Evolutionary conservation across 1,140 invertebrate species (phyloP).

Genomic region (Chelonus insularis): DNA sequence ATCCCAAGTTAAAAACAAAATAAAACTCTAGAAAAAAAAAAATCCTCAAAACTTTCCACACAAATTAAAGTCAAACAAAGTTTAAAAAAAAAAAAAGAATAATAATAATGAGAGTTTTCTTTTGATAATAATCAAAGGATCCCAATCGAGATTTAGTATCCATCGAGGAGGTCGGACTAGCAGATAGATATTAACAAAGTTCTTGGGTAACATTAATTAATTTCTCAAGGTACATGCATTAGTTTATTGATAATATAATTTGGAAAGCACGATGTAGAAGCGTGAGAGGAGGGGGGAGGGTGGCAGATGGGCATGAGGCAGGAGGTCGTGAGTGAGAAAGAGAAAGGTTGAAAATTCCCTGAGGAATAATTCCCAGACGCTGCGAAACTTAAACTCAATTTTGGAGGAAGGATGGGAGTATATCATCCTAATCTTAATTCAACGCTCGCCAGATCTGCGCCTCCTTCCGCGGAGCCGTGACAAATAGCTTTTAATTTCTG

Average conservation of each 20-base stretch:
- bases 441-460: conserved; percentile 33
- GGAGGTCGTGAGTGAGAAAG: not conserved
- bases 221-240: not conserved
- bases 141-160: too few relatives aligned
- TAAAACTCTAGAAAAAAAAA: too few relatives aligned
- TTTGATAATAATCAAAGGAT: too few relatives aligned
- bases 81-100: too few relatives aligned
- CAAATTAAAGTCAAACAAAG: too few relatives aligned
- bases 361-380: not conserved
- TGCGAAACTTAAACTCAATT: conserved; percentile 20
- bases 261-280: too few relatives aligned
- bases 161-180: too few relatives aligned
- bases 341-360: conserved; percentile 1
- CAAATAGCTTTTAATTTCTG: conserved; percentile 63
- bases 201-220: not conserved
- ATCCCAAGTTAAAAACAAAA: too few relatives aligned
- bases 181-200: not conserved
- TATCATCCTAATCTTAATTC: conserved; percentile 59
- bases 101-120: too few relatives aligned
- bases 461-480: conserved; percentile 40
- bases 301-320: too few relatives aligned
- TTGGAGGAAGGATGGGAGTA: conserved; percentile 13
- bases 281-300: too few relatives aligned
- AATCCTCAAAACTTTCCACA: too few relatives aligned
- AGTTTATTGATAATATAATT: conserved; percentile 15